These are phyloP conservation scores for Drosophila bunnanda DNA, from an alignment of 2,888 invertebrate genomes.

Conservation along the genomic window DNA sequence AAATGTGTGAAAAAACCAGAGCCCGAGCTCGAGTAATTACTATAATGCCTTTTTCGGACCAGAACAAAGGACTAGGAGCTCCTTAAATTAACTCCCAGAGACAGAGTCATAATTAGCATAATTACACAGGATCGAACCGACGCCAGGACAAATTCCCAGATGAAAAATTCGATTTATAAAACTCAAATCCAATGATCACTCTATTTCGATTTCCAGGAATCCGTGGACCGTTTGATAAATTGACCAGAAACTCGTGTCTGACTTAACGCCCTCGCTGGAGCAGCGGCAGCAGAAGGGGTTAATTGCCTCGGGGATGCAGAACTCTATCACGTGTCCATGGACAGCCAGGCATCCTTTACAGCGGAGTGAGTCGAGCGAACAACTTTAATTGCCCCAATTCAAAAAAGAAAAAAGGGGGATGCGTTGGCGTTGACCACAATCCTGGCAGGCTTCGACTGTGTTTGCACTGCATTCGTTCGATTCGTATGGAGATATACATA, in stretches of 20 bases:
- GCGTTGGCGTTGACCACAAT: conserved; percentile 74
- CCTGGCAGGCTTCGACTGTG: conserved; percentile 55
- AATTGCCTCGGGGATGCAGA: conserved; percentile 56
- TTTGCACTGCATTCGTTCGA: conserved; percentile 70
- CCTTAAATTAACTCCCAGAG: neutral
- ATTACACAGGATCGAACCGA: conserved; percentile 58
- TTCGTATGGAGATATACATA: conserved; percentile 41
- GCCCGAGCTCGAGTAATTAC: conserved; percentile 47
- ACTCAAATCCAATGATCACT: conserved; percentile 60
- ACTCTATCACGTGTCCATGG: conserved; percentile 66
- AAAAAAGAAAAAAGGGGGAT: conserved; percentile 46
- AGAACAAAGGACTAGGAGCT: conserved; percentile 24
- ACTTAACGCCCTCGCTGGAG: conserved; percentile 77
- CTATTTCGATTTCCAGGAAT: conserved; percentile 71
- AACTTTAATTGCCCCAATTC: conserved; percentile 82
- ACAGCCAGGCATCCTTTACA: conserved; percentile 56
- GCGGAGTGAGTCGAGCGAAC: conserved; percentile 59
- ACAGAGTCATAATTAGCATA: conserved; percentile 64
- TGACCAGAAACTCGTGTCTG: conserved; percentile 75
- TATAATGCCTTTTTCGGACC: conserved; percentile 14
- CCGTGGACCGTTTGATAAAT: conserved; percentile 74
- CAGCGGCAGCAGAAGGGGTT: conserved; percentile 62
- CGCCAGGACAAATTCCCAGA: conserved; percentile 28
- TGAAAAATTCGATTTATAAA: conserved; percentile 15
- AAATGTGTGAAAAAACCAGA: conserved; percentile 72